These are phyloP conservation scores for Lepus americanus DNA, from an alignment of 2,113 vertebrate species.

Conservation along the genomic window DNA sequence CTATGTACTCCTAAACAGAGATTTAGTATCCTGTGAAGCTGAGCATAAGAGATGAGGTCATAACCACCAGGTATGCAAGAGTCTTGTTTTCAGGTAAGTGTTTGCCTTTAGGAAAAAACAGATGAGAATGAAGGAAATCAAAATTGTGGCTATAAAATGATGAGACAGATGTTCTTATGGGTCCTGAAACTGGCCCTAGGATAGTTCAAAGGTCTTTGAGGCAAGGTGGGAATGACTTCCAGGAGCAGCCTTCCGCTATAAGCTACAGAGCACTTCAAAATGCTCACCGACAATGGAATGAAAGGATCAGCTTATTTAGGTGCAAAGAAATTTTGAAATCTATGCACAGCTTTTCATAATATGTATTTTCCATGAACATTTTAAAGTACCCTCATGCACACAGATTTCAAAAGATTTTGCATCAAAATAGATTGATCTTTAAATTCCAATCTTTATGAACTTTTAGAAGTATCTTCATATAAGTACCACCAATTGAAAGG, in stretches of 20 bases:
- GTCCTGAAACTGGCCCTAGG: constrained; percentile 26
- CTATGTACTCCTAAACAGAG: not conserved
- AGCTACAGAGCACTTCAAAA: not conserved
- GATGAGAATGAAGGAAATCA: constrained; percentile 50
- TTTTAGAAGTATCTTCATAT: not conserved
- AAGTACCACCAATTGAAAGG: constrained; percentile 1
- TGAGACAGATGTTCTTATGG: not conserved
- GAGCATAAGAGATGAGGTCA: not conserved
- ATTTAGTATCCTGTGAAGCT: not conserved
- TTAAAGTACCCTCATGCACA: no score
- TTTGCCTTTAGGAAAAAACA: not conserved
- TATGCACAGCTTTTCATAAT: no score
- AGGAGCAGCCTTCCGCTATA: not conserved
- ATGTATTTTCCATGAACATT: no score
- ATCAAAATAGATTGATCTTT: no score
- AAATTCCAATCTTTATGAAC: no score
- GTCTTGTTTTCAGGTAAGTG: not conserved
- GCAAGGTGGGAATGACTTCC: not conserved
- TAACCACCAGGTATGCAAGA: not conserved
- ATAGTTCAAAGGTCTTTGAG: constrained; percentile 30
- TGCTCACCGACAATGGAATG: no score
- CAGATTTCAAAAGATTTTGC: no score
- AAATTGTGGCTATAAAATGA: not conserved
- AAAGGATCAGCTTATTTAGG: no score
- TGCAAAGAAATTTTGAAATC: no score